These are phyloP conservation scores for Tetragonisca angustula DNA, from an alignment of 2,888 invertebrate genomes.

Conservation along the genomic window DNA sequence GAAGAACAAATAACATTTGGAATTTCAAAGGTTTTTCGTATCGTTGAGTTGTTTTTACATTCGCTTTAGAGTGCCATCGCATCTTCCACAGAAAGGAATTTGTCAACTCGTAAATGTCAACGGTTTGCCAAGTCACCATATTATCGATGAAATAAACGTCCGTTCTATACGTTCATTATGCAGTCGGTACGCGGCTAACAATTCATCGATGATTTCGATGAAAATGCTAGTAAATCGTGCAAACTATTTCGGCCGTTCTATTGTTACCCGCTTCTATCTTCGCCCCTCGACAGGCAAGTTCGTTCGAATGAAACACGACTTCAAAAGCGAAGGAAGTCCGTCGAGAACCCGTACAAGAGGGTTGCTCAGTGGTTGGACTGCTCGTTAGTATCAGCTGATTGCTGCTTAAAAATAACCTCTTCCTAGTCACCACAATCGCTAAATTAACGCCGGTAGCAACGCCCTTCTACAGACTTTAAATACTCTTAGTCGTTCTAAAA, in stretches of 20 bases:
- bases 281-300: conserved; percentile 18
- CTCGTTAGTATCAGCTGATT: conserved; percentile 74
- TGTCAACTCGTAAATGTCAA: conserved; percentile 37
- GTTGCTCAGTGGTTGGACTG: conserved; percentile 68
- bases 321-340: conserved; percentile 39
- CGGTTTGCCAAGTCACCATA: conserved; percentile 38
- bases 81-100: conserved; percentile 1
- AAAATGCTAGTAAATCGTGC: not conserved
- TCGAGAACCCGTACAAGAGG: conserved; percentile 55
- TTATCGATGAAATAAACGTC: conserved; percentile 33
- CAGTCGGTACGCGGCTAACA: not conserved
- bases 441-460: conserved; percentile 67
- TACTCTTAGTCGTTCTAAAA: conserved; percentile 16
- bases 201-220: not conserved
- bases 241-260: not conserved
- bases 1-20: not conserved
- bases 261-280: not conserved
- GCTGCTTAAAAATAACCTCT: conserved; percentile 73
- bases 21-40: not conserved
- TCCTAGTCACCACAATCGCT: conserved; percentile 62
- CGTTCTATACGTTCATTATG: not conserved
- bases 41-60: not conserved
- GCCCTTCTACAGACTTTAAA: conserved; percentile 46
- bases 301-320: conserved; percentile 37
- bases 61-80: not conserved